Evolutionary conservation across 1,140 invertebrate genomes (phyloP).

Genomic region (Idris sp.): DNA sequence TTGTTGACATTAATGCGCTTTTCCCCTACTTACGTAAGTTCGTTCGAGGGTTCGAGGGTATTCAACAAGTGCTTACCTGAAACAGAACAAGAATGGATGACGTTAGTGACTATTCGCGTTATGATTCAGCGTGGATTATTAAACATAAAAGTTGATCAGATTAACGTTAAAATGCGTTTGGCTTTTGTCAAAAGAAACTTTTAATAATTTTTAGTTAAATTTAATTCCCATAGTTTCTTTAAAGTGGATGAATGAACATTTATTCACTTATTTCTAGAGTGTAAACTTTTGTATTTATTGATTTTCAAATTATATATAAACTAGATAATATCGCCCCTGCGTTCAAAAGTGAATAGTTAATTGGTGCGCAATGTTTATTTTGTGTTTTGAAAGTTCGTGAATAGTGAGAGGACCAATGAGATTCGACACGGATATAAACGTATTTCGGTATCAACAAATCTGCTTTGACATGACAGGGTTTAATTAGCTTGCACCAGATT

Average conservation of each 20-base stretch:
- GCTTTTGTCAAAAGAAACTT: conserved; percentile 20
- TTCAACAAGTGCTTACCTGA: conserved; percentile 68
- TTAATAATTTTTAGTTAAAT: conserved; percentile 14
- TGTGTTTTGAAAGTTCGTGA: neutral
- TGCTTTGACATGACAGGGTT: conserved; percentile 31
- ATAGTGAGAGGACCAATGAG: conserved; percentile 10
- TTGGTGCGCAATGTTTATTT: neutral
- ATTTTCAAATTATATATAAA: no score
- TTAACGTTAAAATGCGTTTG: conserved; percentile 33
- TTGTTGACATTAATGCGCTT: conserved; percentile 60
- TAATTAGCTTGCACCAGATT: conserved; percentile 32
- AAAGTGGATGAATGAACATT: no score
- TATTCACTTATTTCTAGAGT: no score
- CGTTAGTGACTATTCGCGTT: conserved; percentile 43
- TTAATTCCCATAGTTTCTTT: neutral
- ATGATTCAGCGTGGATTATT: conserved; percentile 45
- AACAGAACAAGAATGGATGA: conserved; percentile 65
- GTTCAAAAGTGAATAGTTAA: neutral
- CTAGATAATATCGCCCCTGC: no score
- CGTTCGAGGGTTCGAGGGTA: conserved; percentile 40
- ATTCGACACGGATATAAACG: conserved; percentile 6
- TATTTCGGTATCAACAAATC: conserved; percentile 16
- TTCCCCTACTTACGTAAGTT: conserved; percentile 62
- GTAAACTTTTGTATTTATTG: no score
- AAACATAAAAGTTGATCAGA: conserved; percentile 49